Base-by-base conservation (phyloP, 2,113 vertebrate genomes). In the Neomonachus schauinslandi region DNA sequence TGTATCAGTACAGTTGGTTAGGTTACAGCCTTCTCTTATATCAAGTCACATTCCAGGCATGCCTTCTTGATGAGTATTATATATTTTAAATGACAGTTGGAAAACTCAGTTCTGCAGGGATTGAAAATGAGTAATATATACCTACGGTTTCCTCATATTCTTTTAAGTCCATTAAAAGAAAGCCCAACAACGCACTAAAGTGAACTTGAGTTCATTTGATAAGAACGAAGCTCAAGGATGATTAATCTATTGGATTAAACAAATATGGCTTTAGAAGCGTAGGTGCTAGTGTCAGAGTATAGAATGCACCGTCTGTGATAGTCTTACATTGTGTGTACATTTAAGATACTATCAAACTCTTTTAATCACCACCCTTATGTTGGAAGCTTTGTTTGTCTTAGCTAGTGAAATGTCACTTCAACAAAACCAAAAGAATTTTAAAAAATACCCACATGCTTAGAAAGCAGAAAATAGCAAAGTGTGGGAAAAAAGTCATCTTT, bases 401-500 rank as follows among this genome's bases (percentile, higher is more conserved):
- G 71, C 96, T 97, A 97, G 84, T 86, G 76, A 98, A 98, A 97
- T 98, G 97, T 98, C 97, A 98, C 95, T 98, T 98, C 98, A 98
- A 98, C 97, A 98, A 97, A 98, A 98, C 94, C 97, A 97, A 98
- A 97, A 96, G 95, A 96, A 98, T 97, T 96, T 28, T 6, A 16
- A 88, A 97, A 89, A 97, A 81, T 88, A 97, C 79, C 97, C 97
- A 98, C 98, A 98, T 98, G 98, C 96, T 98, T 98, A 96, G 90
- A 94, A 96, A 98, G 97, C 96, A 98, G 94, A 98, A 98, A 98
- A 98, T 98, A 98, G 97, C 97, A 98, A 98, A 97, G 97, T 97
- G 98, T 98, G 97, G 97, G 97, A 91, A 98, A 97, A 92, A 96
- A 97, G 96, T 98, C 97, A 97, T 97, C 96, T 95, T 96, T 91